These are phyloP conservation scores for Drosophila bifasciata DNA, from an alignment of 1,140 invertebrate species.

Conservation along the genomic window DNA sequence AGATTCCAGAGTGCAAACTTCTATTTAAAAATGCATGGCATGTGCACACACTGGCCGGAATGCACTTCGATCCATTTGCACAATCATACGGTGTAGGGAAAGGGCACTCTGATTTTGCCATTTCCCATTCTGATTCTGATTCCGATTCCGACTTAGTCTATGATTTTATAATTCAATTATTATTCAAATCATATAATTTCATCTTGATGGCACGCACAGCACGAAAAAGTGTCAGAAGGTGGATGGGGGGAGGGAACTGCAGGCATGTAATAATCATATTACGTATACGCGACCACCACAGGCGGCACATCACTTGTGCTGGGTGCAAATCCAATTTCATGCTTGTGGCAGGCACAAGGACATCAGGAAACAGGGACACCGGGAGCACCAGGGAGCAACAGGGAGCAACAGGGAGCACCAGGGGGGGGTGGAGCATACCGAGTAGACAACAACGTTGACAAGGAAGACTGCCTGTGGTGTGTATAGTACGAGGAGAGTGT, in stretches of 20 bases:
- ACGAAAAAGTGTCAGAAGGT: conserved; percentile 2
- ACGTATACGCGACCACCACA: conserved; percentile 56
- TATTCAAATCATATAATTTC: conserved; percentile 81
- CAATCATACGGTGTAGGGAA: not conserved
- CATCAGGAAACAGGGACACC: not conserved
- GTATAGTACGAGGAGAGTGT: not conserved
- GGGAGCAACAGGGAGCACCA: not conserved
- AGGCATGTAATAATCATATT: conserved; percentile 71
- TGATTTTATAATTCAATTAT: conserved; percentile 80
- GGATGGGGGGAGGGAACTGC: no score
- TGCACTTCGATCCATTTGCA: not conserved
- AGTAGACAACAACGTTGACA: no score
- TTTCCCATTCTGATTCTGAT: no score
- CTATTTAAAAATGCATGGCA: conserved; percentile 24
- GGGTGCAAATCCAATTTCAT: conserved; percentile 64
- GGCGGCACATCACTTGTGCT: conserved; percentile 16
- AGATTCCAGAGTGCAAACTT: no score
- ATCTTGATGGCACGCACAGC: conserved; percentile 52
- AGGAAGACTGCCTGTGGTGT: conserved; percentile 27
- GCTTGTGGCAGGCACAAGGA: conserved; percentile 22
- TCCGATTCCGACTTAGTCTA: conserved; percentile 32
- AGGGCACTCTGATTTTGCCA: not conserved
- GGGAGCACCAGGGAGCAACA: not conserved
- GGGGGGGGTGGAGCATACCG: no score
- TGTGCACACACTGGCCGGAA: not conserved